phyloP scores from a whole-genome alignment of 2,113 vertebrate genomes.

The Aegotheles bennettii region DNA sequence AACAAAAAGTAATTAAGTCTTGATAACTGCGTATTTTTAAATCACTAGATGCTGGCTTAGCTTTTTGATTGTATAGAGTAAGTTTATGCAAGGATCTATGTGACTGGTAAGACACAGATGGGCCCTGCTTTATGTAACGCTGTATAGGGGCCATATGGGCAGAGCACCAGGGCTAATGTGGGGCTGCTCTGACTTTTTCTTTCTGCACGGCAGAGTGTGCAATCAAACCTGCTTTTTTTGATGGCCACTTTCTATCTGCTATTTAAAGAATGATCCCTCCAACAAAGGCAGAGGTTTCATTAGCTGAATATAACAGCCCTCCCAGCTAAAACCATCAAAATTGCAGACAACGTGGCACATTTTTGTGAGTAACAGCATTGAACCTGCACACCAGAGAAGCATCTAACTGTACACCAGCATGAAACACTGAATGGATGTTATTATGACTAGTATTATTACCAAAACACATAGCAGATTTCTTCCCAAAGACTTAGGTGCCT shows the following conservation, averaged over 20 bases:
- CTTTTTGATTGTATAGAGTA: neutral
- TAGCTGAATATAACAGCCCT: neutral
- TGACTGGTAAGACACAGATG: neutral
- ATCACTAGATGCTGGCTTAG: neutral
- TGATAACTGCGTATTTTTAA: neutral
- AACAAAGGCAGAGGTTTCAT: neutral
- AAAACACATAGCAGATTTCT: neutral
- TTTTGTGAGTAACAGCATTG: neutral
- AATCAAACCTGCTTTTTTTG: neutral
- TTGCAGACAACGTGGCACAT: rapidly evolving
- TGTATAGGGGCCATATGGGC: rapidly evolving
- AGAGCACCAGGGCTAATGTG: neutral
- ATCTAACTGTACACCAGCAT: neutral
- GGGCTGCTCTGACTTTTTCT: neutral
- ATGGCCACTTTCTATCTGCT: neutral
- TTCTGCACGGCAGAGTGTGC: rapidly evolving
- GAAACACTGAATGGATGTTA: neutral
- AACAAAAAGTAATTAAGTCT: neutral
- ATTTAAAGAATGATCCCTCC: neutral
- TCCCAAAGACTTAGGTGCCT: neutral
- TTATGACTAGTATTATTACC: neutral
- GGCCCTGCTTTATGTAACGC: neutral
- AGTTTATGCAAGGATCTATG: rapidly evolving
- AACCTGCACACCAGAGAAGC: neutral
- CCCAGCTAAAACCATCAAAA: neutral